Evolutionary conservation across 2,797 vertebrate species (phyloP).

Genomic region (Triplophysa yarkandensis): DNA sequence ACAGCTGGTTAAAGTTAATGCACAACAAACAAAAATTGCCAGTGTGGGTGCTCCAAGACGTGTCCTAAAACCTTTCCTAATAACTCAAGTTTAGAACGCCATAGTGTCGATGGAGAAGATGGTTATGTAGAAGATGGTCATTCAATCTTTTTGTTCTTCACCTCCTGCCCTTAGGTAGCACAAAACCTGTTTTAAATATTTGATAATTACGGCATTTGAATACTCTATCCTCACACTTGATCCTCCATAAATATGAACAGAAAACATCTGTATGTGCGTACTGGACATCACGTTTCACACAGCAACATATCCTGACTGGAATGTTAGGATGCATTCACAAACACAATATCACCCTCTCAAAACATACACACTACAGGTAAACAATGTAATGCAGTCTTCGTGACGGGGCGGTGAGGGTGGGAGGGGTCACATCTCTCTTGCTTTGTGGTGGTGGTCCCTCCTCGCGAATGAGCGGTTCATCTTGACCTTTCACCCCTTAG

Average conservation of each 20-base stretch:
- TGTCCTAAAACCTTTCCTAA: not conserved
- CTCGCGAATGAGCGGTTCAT: constrained; percentile 72
- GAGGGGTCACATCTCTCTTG: constrained; percentile 19
- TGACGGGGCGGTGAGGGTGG: constrained; percentile 51
- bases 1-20: not conserved
- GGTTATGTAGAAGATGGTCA: not conserved
- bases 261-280: not conserved
- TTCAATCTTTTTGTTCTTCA: constrained; percentile 10
- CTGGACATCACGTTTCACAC: not conserved
- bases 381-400: constrained; percentile 57
- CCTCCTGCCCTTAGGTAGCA: constrained; percentile 20
- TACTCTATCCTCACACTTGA: constrained; percentile 7
- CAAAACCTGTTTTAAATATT: constrained; percentile 26
- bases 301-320: constrained; percentile 32
- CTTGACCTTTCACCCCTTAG: constrained; percentile 69
- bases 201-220: constrained; percentile 42
- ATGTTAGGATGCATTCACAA: constrained; percentile 13
- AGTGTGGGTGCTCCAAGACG: not conserved
- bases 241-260: not conserved
- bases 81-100: not conserved
- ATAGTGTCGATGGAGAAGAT: not conserved
- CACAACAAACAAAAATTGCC: constrained; percentile 43
- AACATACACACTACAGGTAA: constrained; percentile 64
- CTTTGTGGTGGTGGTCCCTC: constrained; percentile 64
- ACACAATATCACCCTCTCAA: not conserved